Evolutionary conservation across 2,888 invertebrate genomes (phyloP).

Genomic region (Incurvaria masculella): DNA sequence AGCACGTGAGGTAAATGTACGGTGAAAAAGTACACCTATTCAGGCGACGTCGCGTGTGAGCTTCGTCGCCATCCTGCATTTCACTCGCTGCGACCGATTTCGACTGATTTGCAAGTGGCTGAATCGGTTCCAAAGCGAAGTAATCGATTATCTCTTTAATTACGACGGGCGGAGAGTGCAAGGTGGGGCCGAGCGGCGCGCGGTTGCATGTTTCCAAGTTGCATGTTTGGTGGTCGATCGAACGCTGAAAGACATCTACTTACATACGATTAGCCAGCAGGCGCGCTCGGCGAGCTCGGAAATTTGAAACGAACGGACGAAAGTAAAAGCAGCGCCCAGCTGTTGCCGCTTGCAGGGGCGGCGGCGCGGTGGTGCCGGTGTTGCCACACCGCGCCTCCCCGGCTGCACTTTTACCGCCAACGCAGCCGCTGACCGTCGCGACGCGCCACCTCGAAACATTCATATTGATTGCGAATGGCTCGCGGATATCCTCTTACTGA

Average conservation of each 20-base stretch:
- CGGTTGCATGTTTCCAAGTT: not conserved
- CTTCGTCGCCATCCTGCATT: constrained; percentile 32
- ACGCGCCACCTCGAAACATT: no score
- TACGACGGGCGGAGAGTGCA: constrained; percentile 26
- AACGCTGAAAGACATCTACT: not conserved
- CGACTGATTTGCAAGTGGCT: constrained; percentile 21
- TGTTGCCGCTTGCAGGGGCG: no score
- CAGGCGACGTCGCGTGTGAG: constrained; percentile 33
- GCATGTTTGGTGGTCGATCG: no score
- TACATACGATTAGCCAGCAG: not conserved
- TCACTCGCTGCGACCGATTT: constrained; percentile 34
- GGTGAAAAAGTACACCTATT: constrained; percentile 33
- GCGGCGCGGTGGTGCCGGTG: constrained; percentile 18
- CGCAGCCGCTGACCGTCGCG: not conserved
- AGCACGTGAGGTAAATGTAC: constrained; percentile 20
- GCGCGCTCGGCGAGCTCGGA: not conserved
- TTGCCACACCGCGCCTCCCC: constrained; percentile 3
- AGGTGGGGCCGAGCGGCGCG: constrained; percentile 20
- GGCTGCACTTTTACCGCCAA: constrained; percentile 3
- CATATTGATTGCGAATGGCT: no score
- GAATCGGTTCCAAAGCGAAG: constrained; percentile 15
- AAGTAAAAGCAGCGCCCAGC: constrained; percentile 41
- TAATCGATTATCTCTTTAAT: constrained; percentile 26
- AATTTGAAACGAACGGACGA: constrained; percentile 17
- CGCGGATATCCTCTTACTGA: no score